Conservation (phyloP, 2,888 invertebrate genomes). For the Lithodes maja region DNA sequence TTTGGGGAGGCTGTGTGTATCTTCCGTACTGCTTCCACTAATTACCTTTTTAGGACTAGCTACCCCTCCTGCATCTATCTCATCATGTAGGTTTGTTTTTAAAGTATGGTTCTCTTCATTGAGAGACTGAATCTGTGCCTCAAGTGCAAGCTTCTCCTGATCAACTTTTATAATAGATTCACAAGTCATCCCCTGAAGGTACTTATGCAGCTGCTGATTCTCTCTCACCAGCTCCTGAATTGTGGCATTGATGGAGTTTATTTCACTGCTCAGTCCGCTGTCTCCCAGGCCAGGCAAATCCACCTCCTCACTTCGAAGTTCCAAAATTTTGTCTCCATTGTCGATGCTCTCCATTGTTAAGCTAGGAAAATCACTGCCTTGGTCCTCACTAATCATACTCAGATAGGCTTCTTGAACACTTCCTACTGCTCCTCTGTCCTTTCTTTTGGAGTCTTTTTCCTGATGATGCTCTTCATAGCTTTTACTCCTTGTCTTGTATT, state of each 20-base stretch:
- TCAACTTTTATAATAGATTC: slow-evolving; percentile 60
- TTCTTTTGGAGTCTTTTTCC: background rate
- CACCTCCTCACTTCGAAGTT: slow-evolving; percentile 64
- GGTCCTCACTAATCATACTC: slow-evolving; percentile 57
- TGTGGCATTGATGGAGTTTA: slow-evolving; percentile 67
- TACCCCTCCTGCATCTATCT: background rate
- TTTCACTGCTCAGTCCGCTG: slow-evolving; percentile 68
- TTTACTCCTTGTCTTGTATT: slow-evolving; percentile 53
- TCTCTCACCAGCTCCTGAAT: slow-evolving; percentile 66
- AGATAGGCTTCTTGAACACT: slow-evolving; percentile 36
- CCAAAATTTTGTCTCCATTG: slow-evolving; percentile 57
- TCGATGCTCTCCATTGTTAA: slow-evolving; percentile 45
- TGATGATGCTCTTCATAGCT: slow-evolving; percentile 43
- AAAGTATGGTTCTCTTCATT: slow-evolving; percentile 48
- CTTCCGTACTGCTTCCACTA: background rate
- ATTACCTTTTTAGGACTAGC: background rate
- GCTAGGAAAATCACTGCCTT: slow-evolving; percentile 60
- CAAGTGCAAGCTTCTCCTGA: slow-evolving; percentile 56
- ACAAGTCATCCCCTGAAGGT: slow-evolving; percentile 58
- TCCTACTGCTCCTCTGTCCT: background rate
- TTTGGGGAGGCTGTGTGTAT: background rate
- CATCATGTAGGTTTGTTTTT: slow-evolving; percentile 28
- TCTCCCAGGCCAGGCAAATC: slow-evolving; percentile 68
- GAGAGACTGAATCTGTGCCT: slow-evolving; percentile 43
- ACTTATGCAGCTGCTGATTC: slow-evolving; percentile 59